Evolutionary conservation across 2,797 vertebrate species (phyloP).

Genomic region (Fratercula arctica): DNA sequence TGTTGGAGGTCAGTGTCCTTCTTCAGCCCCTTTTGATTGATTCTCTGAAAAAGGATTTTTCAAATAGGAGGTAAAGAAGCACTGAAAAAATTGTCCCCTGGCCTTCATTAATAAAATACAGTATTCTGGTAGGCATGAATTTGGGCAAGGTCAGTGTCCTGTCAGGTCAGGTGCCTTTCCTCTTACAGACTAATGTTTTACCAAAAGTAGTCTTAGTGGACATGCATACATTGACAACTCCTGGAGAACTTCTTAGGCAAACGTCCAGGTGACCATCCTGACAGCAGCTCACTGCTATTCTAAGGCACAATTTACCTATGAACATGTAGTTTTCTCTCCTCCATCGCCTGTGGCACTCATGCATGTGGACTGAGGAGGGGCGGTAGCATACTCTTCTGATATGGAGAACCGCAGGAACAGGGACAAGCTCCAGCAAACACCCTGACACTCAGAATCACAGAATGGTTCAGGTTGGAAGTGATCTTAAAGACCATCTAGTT

Average conservation of each 20-base stretch:
- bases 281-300: rapidly evolving
- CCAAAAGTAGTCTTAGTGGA: rapidly evolving
- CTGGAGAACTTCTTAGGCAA: not conserved
- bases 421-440: not conserved
- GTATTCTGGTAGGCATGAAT: not conserved
- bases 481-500: no score
- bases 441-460: not conserved
- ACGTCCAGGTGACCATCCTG: not conserved
- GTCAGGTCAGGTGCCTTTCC: not conserved
- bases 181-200: not conserved
- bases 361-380: not conserved
- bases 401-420: not conserved
- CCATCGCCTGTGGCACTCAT: no score
- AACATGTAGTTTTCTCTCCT: not conserved
- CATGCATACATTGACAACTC: not conserved
- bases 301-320: not conserved
- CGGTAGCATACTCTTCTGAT: not conserved
- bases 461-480: no score
- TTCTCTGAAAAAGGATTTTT: slow-evolving; percentile 11
- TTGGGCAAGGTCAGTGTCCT: not conserved
- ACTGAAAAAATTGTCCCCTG: not conserved
- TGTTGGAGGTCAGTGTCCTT: slow-evolving; percentile 25
- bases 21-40: slow-evolving; percentile 14
- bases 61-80: not conserved
- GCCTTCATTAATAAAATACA: not conserved